A percentile compares a stretch with the other conserved stretches of the same genome.
These are phyloP conservation scores for Alosa sapidissima DNA, from an alignment of 2,797 vertebrate genomes.

Conservation along the genomic window DNA sequence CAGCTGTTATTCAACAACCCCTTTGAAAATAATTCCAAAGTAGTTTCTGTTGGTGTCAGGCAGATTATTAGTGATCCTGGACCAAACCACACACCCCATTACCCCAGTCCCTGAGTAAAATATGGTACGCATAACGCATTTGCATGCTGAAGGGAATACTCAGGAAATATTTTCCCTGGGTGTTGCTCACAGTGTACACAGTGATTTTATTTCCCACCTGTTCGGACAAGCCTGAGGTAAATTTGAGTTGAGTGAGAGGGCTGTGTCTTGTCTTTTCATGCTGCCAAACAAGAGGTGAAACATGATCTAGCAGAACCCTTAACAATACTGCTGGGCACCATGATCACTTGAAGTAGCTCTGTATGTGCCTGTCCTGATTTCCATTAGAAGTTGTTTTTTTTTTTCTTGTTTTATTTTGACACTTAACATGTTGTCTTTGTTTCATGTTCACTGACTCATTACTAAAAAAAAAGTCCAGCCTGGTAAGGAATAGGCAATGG, in stretches of 20 bases:
- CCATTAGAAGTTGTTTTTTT: too few relatives aligned
- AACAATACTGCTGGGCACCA: background rate
- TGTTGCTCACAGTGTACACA: background rate
- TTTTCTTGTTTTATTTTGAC: background rate
- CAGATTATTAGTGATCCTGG: background rate
- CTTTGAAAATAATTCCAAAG: background rate
- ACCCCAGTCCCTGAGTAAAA: background rate
- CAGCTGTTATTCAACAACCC: background rate
- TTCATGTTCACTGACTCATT: background rate
- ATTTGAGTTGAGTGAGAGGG: background rate
- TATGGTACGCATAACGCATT: background rate
- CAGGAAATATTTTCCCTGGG: background rate
- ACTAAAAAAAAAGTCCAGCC: background rate
- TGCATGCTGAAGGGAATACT: background rate
- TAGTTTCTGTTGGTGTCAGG: background rate
- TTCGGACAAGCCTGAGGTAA: background rate
- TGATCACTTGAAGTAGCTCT: background rate
- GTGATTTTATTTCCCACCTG: background rate
- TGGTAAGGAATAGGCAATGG: background rate
- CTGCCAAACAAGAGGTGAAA: background rate
- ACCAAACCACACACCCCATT: background rate
- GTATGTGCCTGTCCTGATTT: background rate
- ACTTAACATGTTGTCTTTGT: background rate
- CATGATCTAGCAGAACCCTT: background rate
- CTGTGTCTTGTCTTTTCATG: background rate